Evolutionary conservation across 2,797 vertebrate genomes (phyloP), one percentile per base, ranked within the genome.

Genomic region (Poecilia wingei): DNA sequence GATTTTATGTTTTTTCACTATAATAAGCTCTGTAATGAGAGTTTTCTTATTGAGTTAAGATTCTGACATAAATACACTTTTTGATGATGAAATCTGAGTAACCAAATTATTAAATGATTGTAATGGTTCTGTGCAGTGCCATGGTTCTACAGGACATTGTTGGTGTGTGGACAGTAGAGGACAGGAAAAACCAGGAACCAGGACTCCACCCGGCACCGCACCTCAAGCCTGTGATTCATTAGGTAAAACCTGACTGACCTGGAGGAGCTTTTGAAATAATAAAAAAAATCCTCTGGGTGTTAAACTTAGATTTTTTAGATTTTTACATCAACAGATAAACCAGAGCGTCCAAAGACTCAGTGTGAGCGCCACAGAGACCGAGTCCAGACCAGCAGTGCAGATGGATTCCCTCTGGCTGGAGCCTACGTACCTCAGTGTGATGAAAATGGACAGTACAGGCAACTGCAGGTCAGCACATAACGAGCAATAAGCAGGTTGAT

Each of bases 141-240:
- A 97, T 0, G 5, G 95, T 18, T 95, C 96, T 83, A 95, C 95
- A 0, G 97, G 97, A 73, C 80, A 97, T 84, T 98, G 97, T 85
- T 98, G 97, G 97, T 98, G 97, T 0, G 97, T 98, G 91, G 94
- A 97, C 8, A 87, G 9, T 0, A 79, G 83, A 0, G 97, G 97
- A 13, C 94, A 95, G 66, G 97, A 98, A 89, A 68, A 39, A 78
- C 72, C 88, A 0, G 96, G 96, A 36, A 97, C 97, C 2, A 92
- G 93, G 61, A 96, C 94, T 0, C 86, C 89, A 0, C 96, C 97
- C 0, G 96, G 97, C 33, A 87, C 92, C 3, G 72, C 91, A 0
- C 92, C 89, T 0, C 92, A 73, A 0, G 93, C 89, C 83, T 98
- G 97, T 1, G 86, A 95, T 64, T 87, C 66, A 76, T 89, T 94